phyloP scores from a whole-genome alignment of 2,113 vertebrate species.

The Hydropotes inermis region DNA sequence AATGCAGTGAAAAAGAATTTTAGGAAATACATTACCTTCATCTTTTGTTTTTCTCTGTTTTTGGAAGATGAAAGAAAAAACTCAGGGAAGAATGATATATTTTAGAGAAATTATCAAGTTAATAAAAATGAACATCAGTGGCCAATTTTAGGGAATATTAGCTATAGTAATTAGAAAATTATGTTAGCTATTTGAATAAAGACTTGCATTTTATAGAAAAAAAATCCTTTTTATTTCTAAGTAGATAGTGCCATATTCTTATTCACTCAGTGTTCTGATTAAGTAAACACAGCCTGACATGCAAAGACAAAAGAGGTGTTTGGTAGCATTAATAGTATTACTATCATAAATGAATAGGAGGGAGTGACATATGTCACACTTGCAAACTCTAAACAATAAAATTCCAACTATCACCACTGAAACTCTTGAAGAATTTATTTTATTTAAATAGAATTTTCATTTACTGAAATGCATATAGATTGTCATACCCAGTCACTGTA shows the following conservation, averaged over 20 bases:
- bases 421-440: neutral
- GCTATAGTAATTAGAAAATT: neutral
- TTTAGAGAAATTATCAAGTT: neutral
- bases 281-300: neutral
- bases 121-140: neutral
- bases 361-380: neutral
- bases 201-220: neutral
- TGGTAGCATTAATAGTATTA: neutral
- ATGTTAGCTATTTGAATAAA: neutral
- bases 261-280: neutral
- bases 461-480: neutral
- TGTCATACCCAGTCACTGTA: neutral
- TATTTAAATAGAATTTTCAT: neutral
- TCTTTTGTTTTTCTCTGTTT: neutral
- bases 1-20: neutral
- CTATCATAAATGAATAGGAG: neutral
- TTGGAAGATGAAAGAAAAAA: neutral
- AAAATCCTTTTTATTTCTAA: neutral
- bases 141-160: neutral
- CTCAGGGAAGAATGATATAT: neutral
- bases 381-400: neutral
- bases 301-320: neutral
- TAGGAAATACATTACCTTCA: neutral
- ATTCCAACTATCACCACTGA: neutral
- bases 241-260: neutral